Conservation (phyloP, 2,113 vertebrate species). For the Hoplias malabaricus region DNA sequence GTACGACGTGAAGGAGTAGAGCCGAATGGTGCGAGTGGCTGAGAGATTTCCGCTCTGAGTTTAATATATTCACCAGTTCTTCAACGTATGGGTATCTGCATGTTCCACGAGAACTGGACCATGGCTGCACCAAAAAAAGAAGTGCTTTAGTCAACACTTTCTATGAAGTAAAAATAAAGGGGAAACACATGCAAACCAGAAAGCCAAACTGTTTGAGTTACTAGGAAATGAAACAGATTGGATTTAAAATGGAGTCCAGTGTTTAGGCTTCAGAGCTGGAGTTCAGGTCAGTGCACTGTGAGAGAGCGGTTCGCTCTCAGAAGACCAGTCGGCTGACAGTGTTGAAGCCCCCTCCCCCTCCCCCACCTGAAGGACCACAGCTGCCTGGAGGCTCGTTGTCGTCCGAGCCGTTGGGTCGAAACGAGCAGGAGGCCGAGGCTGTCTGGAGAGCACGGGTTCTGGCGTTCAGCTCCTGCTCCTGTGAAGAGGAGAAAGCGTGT, state of each 20-base stretch:
- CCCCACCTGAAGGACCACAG: slow-evolving; percentile 92
- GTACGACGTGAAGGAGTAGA: neutral
- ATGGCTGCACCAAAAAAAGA: neutral
- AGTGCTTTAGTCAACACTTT: slow-evolving; percentile 44
- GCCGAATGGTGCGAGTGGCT: neutral
- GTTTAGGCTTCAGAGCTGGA: neutral
- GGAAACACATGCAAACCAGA: slow-evolving; percentile 57
- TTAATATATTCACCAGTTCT: neutral
- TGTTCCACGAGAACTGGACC: neutral
- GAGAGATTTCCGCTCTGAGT: neutral
- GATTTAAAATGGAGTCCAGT: slow-evolving; percentile 19
- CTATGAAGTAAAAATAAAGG: slow-evolving; percentile 38
- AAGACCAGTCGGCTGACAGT: slow-evolving; percentile 93
- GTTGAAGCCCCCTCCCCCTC: slow-evolving; percentile 85
- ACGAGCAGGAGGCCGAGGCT: slow-evolving; percentile 90
- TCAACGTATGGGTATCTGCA: neutral
- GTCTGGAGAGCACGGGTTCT: slow-evolving; percentile 92
- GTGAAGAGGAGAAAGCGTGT: neutral
- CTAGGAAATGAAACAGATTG: neutral
- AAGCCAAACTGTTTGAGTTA: slow-evolving; percentile 35
- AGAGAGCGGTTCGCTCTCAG: slow-evolving; percentile 67
- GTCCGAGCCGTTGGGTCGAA: slow-evolving; percentile 92
- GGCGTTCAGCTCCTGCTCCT: slow-evolving; percentile 97
- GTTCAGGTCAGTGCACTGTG: slow-evolving; percentile 31
- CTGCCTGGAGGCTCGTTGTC: slow-evolving; percentile 97